Conservation (phyloP, 2,113 vertebrate genomes). For the Noctilio leporinus region DNA sequence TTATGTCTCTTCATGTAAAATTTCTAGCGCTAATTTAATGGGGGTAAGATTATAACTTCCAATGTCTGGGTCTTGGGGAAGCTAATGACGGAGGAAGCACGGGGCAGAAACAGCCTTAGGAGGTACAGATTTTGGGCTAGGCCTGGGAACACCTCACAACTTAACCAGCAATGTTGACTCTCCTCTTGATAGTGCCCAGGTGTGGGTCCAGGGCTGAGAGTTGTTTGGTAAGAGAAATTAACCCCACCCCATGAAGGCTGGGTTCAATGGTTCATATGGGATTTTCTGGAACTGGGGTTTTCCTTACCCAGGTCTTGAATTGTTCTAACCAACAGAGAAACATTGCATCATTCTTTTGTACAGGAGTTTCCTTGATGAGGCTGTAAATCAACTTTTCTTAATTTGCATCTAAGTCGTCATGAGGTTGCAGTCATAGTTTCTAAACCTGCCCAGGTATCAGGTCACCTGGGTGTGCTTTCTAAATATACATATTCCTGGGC, state of each 20-base stretch:
- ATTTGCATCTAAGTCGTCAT: neutral
- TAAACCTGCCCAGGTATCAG: neutral
- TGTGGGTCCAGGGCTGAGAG: neutral
- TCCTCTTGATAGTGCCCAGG: neutral
- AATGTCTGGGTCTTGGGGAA: neutral
- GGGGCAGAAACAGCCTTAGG: neutral
- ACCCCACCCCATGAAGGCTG: neutral
- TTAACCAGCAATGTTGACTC: neutral
- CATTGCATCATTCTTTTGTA: neutral
- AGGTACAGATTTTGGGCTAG: neutral
- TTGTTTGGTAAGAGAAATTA: neutral
- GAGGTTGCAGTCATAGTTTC: neutral
- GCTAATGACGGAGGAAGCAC: neutral
- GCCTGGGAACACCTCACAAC: neutral
- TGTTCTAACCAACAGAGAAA: neutral
- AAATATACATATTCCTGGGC: neutral
- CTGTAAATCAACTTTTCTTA: neutral
- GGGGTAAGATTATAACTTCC: neutral
- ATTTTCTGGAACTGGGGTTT: neutral
- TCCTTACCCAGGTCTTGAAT: neutral
- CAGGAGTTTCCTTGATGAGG: conserved; percentile 7
- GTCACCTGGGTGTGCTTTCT: neutral
- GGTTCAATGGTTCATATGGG: neutral
- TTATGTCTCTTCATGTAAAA: neutral
- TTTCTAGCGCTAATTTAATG: neutral